Conservation (phyloP, 2,113 vertebrate genomes). For the Oxyruncus cristatus region DNA sequence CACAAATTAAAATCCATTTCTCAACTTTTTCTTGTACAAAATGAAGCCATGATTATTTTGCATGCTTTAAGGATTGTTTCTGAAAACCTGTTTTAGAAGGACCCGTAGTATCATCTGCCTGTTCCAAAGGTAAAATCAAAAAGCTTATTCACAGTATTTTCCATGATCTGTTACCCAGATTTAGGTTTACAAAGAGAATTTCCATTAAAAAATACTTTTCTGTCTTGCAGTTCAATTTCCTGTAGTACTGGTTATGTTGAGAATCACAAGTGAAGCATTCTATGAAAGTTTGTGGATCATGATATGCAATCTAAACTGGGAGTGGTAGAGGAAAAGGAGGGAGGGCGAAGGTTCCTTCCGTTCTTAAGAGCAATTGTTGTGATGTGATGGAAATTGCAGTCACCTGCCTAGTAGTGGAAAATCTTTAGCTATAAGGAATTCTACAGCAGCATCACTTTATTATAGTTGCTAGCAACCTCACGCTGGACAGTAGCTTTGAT, state of each 20-base stretch:
- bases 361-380: conserved; percentile 59
- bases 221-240: conserved; percentile 74
- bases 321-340: conserved; percentile 54
- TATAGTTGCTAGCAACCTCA: background rate
- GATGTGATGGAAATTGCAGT: conserved; percentile 65
- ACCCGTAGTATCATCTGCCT: conserved; percentile 14
- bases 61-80: conserved; percentile 18
- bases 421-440: conserved; percentile 31
- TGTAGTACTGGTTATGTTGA: conserved; percentile 52
- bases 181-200: conserved; percentile 46
- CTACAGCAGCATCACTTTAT: conserved; percentile 37
- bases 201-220: conserved; percentile 56
- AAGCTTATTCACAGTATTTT: conserved; percentile 63
- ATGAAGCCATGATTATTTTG: background rate
- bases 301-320: conserved; percentile 52
- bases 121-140: conserved; percentile 50
- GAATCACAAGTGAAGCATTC: conserved; percentile 44
- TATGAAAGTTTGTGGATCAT: conserved; percentile 22
- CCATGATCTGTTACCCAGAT: conserved; percentile 70
- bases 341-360: conserved; percentile 60
- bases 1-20: background rate
- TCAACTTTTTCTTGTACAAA: background rate
- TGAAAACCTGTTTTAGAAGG: conserved; percentile 24
- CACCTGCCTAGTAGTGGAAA: conserved; percentile 58
- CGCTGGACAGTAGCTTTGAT: conserved; percentile 53